phyloP scores from a whole-genome alignment of 2,113 vertebrate genomes.

The Plecotus auritus region DNA sequence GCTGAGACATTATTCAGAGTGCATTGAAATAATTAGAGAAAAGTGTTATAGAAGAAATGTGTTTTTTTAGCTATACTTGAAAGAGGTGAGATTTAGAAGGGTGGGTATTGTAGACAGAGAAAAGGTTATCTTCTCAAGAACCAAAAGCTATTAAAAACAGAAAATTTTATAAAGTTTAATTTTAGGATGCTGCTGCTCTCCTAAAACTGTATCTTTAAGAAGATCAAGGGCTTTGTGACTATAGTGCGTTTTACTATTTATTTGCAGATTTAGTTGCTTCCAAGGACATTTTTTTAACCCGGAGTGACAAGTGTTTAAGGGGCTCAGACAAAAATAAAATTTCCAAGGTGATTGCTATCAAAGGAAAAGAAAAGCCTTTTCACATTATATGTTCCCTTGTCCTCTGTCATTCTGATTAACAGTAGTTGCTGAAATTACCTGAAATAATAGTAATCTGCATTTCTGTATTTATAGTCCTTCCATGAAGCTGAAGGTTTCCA shows the following conservation, averaged over 20 bases:
- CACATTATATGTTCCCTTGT: not conserved
- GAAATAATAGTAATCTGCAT: not conserved
- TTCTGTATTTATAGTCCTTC: not conserved
- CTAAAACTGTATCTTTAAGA: not conserved
- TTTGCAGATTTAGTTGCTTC: conserved; percentile 22
- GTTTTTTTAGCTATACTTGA: not conserved
- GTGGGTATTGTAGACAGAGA: not conserved
- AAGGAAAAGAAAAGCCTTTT: conserved; percentile 30
- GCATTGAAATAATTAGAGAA: not conserved
- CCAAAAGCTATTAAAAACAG: not conserved
- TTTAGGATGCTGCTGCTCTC: not conserved
- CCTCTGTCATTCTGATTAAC: conserved; percentile 18
- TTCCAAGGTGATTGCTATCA: not conserved
- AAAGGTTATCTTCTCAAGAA: not conserved
- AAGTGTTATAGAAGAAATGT: not conserved
- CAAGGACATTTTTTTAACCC: conserved; percentile 23
- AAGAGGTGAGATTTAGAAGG: not conserved
- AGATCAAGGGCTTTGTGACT: not conserved
- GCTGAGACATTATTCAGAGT: not conserved
- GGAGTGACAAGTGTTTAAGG: conserved; percentile 18
- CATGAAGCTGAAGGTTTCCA: not conserved
- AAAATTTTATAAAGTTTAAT: not conserved
- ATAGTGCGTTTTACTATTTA: not conserved
- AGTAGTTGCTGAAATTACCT: not conserved
- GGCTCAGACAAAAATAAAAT: not conserved